phyloP scores from a whole-genome alignment of 2,888 invertebrate genomes.

The Smittia aterrima region DNA sequence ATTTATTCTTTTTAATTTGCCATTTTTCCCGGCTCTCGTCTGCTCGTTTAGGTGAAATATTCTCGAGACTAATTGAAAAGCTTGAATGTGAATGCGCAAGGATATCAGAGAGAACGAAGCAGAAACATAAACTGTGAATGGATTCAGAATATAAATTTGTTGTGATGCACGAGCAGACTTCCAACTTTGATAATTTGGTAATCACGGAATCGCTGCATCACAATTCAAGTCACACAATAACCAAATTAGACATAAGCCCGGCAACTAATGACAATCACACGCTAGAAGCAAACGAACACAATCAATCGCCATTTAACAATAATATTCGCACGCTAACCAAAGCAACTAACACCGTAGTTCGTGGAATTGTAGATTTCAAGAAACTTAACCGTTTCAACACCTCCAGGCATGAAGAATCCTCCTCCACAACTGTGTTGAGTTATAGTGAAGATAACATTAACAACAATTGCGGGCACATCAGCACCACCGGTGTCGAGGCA shows the following conservation, averaged over 20 bases:
- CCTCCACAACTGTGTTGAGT: neutral
- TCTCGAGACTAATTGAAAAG: slow-evolving; percentile 26
- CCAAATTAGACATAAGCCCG: slow-evolving; percentile 17
- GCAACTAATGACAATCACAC: slow-evolving; percentile 27
- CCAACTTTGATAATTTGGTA: neutral
- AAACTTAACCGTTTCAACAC: slow-evolving; percentile 16
- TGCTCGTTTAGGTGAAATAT: slow-evolving; percentile 27
- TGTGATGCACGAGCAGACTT: slow-evolving; percentile 8
- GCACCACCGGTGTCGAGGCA: neutral
- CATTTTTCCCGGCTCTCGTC: neutral
- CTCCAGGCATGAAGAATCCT: slow-evolving; percentile 24
- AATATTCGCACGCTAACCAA: slow-evolving; percentile 23
- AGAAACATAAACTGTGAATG: slow-evolving; percentile 23
- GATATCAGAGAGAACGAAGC: neutral
- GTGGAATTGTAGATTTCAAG: slow-evolving; percentile 18
- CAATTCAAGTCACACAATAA: slow-evolving; percentile 15
- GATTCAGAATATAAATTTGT: slow-evolving; percentile 30
- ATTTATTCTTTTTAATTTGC: slow-evolving; percentile 39
- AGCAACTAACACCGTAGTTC: slow-evolving; percentile 29
- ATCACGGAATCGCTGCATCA: slow-evolving; percentile 16
- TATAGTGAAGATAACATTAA: slow-evolving; percentile 28
- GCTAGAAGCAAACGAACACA: neutral
- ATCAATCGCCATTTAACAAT: slow-evolving; percentile 8
- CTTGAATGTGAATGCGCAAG: slow-evolving; percentile 13
- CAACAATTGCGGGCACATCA: neutral